Evolutionary conservation across 2,797 vertebrate species (phyloP), one percentile per base, ranked within the genome.

Genomic region (Tachyglossus aculeatus): DNA sequence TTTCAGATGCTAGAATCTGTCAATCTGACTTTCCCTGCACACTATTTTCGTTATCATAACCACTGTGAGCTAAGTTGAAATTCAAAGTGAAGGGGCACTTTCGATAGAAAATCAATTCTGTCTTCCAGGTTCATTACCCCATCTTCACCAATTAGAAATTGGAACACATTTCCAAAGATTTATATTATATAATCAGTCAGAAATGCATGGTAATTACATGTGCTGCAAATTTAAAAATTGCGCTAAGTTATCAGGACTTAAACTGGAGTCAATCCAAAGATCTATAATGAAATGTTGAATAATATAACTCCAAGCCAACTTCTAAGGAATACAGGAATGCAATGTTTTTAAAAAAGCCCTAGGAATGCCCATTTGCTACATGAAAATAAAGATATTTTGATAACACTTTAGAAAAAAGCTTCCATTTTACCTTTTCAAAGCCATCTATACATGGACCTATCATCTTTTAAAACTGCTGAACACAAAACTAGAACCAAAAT

Each of bases 161-260:
- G 84, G 81, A 87, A 88, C 83, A 83, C 84, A 86, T 83, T 88
- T 80, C 85, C 87, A 87, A 70, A 86, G 80, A 85, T 86, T 87
- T 88, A 83, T 83, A 86, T 79, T 86, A 88, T 87, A 81, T 71
- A 81, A 84, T 82, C 78, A 79, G 84, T 83, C 83, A 72, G 81
- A 78, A 79, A 81, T 76, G 76, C 77, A 86, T 84, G 81, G 70
- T 83, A 87, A 86, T 86, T 87, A 82, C 59, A 79, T 61, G 65
- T 50, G 57, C 66, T 79, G 70, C 82, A 83, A 74, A 82, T 80
- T 85, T 71, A 81, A 81, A 81, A 58, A 83, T 13, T 71, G 81
- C 71, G 83, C 70, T 85, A 83, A 85, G 75, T 81, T 86, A 55
- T 81, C 77, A 82, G 83, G 83, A 77, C 86, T 82, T 84, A 83